These are phyloP conservation scores for Peromyscus aztecus DNA, from an alignment of 2,797 vertebrate genomes.

Conservation along the genomic window DNA sequence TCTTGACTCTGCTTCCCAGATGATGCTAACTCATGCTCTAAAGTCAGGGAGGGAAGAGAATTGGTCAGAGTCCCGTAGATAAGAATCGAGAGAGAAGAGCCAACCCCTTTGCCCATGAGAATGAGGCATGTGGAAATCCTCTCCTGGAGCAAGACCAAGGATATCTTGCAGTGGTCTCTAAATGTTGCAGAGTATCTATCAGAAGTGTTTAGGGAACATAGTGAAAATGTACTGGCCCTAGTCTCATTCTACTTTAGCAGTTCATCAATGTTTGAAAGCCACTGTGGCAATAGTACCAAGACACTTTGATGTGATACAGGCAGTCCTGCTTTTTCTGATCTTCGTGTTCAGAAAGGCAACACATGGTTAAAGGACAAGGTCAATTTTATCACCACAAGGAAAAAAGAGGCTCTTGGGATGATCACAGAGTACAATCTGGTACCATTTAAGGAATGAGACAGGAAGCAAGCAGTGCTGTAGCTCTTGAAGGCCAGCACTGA, in stretches of 20 bases:
- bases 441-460: conserved; percentile 49
- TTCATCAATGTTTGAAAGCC: not conserved
- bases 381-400: conserved; percentile 55
- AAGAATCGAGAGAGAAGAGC: not conserved
- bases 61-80: not conserved
- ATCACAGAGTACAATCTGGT: conserved; percentile 38
- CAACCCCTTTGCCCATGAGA: not conserved
- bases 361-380: conserved; percentile 46
- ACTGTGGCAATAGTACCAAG: not conserved
- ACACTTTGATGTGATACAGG: not conserved
- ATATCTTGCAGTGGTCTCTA: not conserved
- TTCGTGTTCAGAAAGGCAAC: conserved; percentile 52
- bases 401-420: conserved; percentile 46
- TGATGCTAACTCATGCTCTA: not conserved
- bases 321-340: conserved; percentile 33
- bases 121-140: not conserved
- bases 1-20: conserved; percentile 51
- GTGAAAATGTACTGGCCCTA: not conserved
- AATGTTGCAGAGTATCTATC: not conserved
- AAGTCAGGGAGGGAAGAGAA: not conserved
- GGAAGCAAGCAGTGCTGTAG: conserved; percentile 1
- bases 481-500: not conserved
- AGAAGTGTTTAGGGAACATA: not conserved
- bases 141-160: not conserved
- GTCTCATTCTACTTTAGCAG: not conserved